These are phyloP conservation scores for Euura saliciscinereae DNA, from an alignment of 1,140 invertebrate species.

Conservation along the genomic window DNA sequence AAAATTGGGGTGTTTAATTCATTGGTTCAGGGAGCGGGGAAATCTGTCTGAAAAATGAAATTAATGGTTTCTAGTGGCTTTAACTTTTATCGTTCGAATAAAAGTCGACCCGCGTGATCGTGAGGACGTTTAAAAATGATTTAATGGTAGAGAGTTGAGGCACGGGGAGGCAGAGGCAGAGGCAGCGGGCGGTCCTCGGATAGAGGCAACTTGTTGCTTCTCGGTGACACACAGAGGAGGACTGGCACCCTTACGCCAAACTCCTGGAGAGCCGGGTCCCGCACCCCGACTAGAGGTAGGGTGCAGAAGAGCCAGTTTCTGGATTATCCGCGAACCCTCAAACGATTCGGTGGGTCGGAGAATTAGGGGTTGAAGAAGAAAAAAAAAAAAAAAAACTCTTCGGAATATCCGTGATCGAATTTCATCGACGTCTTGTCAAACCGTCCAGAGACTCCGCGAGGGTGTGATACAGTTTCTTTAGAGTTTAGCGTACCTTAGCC, in stretches of 20 bases:
- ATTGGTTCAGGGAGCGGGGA: not conserved
- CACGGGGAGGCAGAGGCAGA: slow-evolving; percentile 15
- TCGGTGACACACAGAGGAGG: slow-evolving; percentile 23
- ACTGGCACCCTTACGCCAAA: slow-evolving; percentile 18
- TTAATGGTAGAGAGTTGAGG: slow-evolving; percentile 30
- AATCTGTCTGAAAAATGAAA: slow-evolving; percentile 3
- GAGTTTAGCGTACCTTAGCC: not conserved
- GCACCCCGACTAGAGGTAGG: too few relatives aligned
- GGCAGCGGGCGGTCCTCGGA: slow-evolving; percentile 25
- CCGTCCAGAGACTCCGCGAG: too few relatives aligned
- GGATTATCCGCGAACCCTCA: too few relatives aligned
- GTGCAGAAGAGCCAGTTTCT: too few relatives aligned
- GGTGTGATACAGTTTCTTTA: too few relatives aligned
- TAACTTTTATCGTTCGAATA: slow-evolving; percentile 36
- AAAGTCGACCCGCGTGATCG: slow-evolving; percentile 38
- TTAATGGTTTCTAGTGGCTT: slow-evolving; percentile 13
- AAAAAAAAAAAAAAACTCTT: too few relatives aligned
- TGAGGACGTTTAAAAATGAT: slow-evolving; percentile 48
- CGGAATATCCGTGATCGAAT: too few relatives aligned
- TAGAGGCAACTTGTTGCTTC: slow-evolving; percentile 47
- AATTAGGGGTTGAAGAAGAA: too few relatives aligned
- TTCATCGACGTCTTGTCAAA: too few relatives aligned
- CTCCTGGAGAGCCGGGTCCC: not conserved
- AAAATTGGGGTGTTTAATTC: too few relatives aligned
- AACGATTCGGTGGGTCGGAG: too few relatives aligned